Percentiles rank a stretch among this genome's conserved stretches.
Conservation (phyloP, 2,888 invertebrate genomes). For the Morpho helenor region DNA sequence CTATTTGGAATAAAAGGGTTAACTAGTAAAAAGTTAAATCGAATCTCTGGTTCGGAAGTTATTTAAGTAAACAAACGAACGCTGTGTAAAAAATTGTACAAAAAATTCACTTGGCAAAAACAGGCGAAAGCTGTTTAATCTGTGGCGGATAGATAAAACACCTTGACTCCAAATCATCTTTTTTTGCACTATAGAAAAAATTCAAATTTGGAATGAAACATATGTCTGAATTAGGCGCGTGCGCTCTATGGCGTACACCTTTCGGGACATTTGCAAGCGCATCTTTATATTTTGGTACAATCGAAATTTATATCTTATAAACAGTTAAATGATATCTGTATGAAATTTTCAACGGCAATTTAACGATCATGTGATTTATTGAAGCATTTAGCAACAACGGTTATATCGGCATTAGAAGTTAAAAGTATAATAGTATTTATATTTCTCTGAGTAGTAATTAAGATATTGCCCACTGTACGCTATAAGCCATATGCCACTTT, state of each 20-base stretch:
- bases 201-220: slow-evolving; percentile 43
- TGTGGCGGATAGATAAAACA: slow-evolving; percentile 40
- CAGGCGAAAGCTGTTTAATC: slow-evolving; percentile 39
- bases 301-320: slow-evolving; percentile 5
- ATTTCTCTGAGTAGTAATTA: too few species aligned
- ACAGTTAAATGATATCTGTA: too few species aligned
- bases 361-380: too few species aligned
- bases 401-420: too few species aligned
- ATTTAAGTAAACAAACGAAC: slow-evolving; percentile 34
- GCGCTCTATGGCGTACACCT: slow-evolving; percentile 57
- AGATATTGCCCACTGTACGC: too few species aligned
- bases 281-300: slow-evolving; percentile 16
- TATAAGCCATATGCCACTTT: too few species aligned
- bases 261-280: slow-evolving; percentile 57
- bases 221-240: slow-evolving; percentile 50
- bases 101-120: slow-evolving; percentile 31
- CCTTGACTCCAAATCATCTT: slow-evolving; percentile 47
- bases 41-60: slow-evolving; percentile 33
- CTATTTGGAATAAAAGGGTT: slow-evolving; percentile 30
- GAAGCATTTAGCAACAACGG: too few species aligned
- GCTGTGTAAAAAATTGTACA: slow-evolving; percentile 29
- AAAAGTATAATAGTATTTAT: too few species aligned
- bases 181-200: slow-evolving; percentile 39
- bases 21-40: slow-evolving; percentile 28
- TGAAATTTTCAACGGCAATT: too few species aligned